Base-by-base conservation (phyloP, 1,140 invertebrate species). In the Bombyx mandarina region DNA sequence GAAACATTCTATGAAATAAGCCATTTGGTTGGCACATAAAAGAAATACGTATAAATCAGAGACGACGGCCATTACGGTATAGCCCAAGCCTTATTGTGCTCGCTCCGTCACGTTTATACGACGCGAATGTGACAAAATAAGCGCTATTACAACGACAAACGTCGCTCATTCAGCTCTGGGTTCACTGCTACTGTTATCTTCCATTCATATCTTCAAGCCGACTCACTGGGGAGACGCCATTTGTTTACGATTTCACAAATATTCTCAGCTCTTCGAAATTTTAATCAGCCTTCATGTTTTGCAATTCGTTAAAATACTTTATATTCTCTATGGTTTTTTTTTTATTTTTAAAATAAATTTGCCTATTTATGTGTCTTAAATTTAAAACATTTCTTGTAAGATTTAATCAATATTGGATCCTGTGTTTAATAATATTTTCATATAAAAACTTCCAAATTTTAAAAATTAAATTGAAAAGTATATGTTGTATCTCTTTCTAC, bases 11-110 rank as follows among this genome's bases (percentile, higher is more conserved):
- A 77, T 79, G 74, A 80, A 77, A 74, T 77, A 75, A 77, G 67
- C 76, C 72, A 82, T 83, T 80, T 77, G 57, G 71, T 67, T 67
- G 63, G 73, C 61, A 74, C 79, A 82, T 82, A 82, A 83, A 85
- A 82, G 77, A 77, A 86, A 83, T 82, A 75, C 74, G 75, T 77
- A 82, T 86, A 86, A 86, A 83, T 86, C 79, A 79, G 74, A 75
- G 65, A 66, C 67, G 82, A 62, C 72, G 63, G 66, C 80, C 79
- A 83, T 86, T 86, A 82, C 73, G 56, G 66, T 61, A 62, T 67
- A 64, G 70, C 60, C 58, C 64, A 46, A 63, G 65, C 71, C 66
- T 82, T 82, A 82, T 82, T 82, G 78, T 83, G 71, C 67, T 61
- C 78, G 66, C 73, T 75, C 66, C 69, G 75, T 80, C 80, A 80